Evolutionary conservation across 2,797 vertebrate genomes (phyloP), one percentile per base, ranked within the genome.

Genomic region (Sebastes itinus): DNA sequence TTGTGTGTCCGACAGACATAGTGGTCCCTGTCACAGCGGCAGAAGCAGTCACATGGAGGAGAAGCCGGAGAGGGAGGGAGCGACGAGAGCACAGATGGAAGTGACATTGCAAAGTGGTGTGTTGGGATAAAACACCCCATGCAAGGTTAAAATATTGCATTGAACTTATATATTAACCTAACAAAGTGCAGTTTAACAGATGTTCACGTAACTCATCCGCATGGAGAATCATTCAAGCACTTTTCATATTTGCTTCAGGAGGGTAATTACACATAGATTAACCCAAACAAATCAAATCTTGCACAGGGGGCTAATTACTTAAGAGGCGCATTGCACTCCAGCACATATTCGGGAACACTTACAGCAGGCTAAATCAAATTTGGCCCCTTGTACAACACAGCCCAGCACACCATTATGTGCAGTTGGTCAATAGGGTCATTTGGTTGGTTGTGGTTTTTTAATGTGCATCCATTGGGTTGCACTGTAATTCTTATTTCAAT

Each of bases 261-360:
- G 76, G 32, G 66, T 89, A 81, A 91, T 89, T 85, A 65, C 62
- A 78, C 28, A 10, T 77, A 63, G 71, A 90, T 87, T 84, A 87
- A 69, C 78, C 75, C 61, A 86, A 86, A 89, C 78, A 89, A 94
- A 92, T 92, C 46, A 72, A 38, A 88, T 87, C 87, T 87, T 68
- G 86, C 73, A 82, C 74, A 56, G 73, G 72, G 79, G 75, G 71
- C 75, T 83, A 83, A 92, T 92, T 83, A 82, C 3, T 1, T 73
- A 75, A 83, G 74, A 81, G 65, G 58, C 81, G 30, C 72, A 75
- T 78, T 80, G 71, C 46, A 74, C 49, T 90, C 59, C 18, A 28
- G 71, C 27, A 66, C 32, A 79, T 69, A 63, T 55, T 66, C 42
- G 58, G 63, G 54, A 67, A 59, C 65, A 71, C 9, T 58, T 64